phyloP scores from a whole-genome alignment of 2,113 vertebrate species.

The Cololabis saira region DNA sequence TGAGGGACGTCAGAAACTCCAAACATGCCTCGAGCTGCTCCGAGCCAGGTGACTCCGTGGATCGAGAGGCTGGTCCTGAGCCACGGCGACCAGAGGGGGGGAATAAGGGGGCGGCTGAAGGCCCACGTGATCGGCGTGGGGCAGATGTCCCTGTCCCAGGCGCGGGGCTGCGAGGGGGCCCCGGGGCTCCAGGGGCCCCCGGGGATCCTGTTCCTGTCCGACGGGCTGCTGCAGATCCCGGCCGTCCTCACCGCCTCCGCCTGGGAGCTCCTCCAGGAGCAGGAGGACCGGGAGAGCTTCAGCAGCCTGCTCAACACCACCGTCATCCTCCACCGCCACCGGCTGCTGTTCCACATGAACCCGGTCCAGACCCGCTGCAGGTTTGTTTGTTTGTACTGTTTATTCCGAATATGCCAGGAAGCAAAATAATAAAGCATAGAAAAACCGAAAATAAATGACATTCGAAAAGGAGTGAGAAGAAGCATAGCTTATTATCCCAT shows the following conservation, averaged over 20 bases:
- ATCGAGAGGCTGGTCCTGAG: constrained; percentile 58
- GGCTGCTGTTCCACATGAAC: constrained; percentile 55
- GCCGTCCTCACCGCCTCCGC: constrained; percentile 59
- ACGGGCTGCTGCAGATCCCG: constrained; percentile 62
- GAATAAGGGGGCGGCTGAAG: constrained; percentile 29
- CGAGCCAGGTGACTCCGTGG: constrained; percentile 50
- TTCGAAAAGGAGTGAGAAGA: too few relatives aligned
- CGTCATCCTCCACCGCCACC: constrained; percentile 41
- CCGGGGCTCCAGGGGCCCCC: constrained; percentile 33
- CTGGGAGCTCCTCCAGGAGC: constrained; percentile 62
- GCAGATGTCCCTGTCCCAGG: constrained; percentile 57
- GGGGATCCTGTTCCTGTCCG: constrained; percentile 63
- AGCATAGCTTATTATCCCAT: too few relatives aligned
- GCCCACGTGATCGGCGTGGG: constrained; percentile 61
- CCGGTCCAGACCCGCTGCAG: constrained; percentile 25
- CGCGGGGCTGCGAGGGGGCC: constrained; percentile 13
- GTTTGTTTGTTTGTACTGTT: too few relatives aligned
- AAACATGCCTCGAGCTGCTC: constrained; percentile 15
- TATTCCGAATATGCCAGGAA: too few relatives aligned
- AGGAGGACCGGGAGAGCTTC: constrained; percentile 60
- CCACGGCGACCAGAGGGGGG: constrained; percentile 11
- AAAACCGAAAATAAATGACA: too few relatives aligned
- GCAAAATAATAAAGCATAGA: too few relatives aligned
- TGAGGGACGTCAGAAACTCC: background rate
- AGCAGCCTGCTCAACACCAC: constrained; percentile 54